A percentile compares a stretch with the other conserved stretches of the same genome.
These are phyloP conservation scores for Microcebus griseorufus DNA, from an alignment of 2,113 vertebrate species.

Conservation along the genomic window DNA sequence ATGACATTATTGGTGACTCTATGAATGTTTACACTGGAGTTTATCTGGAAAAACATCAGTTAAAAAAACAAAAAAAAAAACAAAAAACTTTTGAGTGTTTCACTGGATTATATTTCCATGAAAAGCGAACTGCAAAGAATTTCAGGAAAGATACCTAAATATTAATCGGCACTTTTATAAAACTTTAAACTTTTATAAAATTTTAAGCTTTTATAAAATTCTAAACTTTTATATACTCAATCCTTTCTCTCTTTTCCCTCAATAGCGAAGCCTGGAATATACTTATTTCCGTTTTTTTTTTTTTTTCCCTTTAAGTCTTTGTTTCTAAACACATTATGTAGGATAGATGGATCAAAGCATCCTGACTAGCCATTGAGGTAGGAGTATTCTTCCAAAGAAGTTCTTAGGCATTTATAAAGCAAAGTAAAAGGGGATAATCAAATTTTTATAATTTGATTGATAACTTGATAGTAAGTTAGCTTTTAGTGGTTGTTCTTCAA, in stretches of 20 bases:
- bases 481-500: constrained; percentile 47
- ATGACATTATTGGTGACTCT: constrained; percentile 69
- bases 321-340: background rate
- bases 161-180: background rate
- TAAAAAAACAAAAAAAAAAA: background rate
- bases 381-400: constrained; percentile 34
- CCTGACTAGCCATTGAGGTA: constrained; percentile 67
- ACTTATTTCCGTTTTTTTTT: background rate
- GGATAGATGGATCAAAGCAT: background rate
- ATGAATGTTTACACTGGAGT: constrained; percentile 66
- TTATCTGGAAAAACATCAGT: constrained; percentile 53
- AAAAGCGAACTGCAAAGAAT: constrained; percentile 37
- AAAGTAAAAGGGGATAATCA: constrained; percentile 42
- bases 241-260: background rate
- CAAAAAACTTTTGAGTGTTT: constrained; percentile 25
- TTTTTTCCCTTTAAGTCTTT: background rate
- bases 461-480: background rate
- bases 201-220: background rate
- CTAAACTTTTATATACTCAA: background rate
- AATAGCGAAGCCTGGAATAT: constrained; percentile 27
- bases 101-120: constrained; percentile 73
- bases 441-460: background rate
- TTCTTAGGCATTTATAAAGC: constrained; percentile 48
- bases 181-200: too few species aligned
- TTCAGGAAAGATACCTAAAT: background rate